A percentile compares a stretch with the other conserved stretches of the same genome.
Conservation (phyloP, 2,797 vertebrate species). For the Urosaurus nigricauda region DNA sequence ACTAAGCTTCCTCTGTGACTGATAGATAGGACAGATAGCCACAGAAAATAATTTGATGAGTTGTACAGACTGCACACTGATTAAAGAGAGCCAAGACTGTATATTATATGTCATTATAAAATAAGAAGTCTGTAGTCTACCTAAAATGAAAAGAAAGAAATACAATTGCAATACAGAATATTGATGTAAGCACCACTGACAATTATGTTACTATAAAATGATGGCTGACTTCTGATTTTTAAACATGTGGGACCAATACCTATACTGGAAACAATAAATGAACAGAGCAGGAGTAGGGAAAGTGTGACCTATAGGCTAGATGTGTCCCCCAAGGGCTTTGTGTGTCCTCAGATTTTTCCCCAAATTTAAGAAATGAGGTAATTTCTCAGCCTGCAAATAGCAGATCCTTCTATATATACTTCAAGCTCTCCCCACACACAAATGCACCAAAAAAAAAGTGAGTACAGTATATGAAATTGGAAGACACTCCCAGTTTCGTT, state of each 20-base stretch:
- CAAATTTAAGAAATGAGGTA: too few species aligned
- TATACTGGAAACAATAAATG: too few species aligned
- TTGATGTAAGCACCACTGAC: neutral
- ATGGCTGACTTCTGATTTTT: neutral
- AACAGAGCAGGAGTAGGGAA: too few species aligned
- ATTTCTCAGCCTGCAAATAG: too few species aligned
- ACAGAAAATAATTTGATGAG: neutral
- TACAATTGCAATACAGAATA: neutral
- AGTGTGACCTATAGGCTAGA: too few species aligned
- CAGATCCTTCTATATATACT: too few species aligned
- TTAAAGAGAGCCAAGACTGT: neutral
- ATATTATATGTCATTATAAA: neutral
- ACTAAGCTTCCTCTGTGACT: neutral
- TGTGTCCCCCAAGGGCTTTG: too few species aligned
- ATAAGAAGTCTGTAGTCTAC: neutral
- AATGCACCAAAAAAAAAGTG: too few species aligned
- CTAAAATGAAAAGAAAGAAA: neutral
- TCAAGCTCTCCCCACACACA: too few species aligned
- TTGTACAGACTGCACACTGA: neutral
- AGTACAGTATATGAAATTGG: too few species aligned
- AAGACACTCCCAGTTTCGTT: too few species aligned
- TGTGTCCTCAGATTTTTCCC: too few species aligned
- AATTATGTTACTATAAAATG: neutral
- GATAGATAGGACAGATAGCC: neutral
- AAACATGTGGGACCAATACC: neutral